Conservation (phyloP, 2,888 invertebrate genomes). For the Heteromyza rotundicornis region DNA sequence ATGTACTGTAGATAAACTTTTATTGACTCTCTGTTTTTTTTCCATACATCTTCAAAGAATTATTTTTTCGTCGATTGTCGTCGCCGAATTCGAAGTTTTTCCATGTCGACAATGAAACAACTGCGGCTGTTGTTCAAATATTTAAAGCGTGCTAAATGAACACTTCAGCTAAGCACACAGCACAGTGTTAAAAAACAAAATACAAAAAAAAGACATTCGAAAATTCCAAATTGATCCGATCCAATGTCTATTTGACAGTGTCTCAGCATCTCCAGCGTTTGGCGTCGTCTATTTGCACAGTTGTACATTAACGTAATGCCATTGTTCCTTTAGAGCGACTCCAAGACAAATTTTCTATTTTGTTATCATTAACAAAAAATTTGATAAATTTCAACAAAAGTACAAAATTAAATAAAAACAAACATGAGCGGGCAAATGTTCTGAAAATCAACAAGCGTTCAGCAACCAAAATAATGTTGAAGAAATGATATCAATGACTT, state of each 20-base stretch:
- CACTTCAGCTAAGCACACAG: slow-evolving; percentile 46
- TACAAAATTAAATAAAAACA: slow-evolving; percentile 34
- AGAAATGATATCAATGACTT: not conserved
- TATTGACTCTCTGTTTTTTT: too few relatives aligned
- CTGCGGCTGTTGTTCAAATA: slow-evolving; percentile 49
- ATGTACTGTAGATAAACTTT: too few relatives aligned
- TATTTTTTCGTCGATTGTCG: too few relatives aligned
- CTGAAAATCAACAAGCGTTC: slow-evolving; percentile 35
- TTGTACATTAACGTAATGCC: slow-evolving; percentile 33
- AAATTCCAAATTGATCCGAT: not conserved
- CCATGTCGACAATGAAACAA: slow-evolving; percentile 37
- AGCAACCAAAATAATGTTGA: slow-evolving; percentile 25
- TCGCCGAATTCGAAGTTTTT: too few relatives aligned
- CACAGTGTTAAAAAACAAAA: slow-evolving; percentile 1
- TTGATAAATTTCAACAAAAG: slow-evolving; percentile 41
- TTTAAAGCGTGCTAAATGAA: slow-evolving; percentile 50
- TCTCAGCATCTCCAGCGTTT: slow-evolving; percentile 39
- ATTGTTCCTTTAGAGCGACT: not conserved
- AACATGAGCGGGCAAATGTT: slow-evolving; percentile 42
- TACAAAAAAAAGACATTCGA: not conserved
- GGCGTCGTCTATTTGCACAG: slow-evolving; percentile 45
- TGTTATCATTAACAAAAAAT: slow-evolving; percentile 26
- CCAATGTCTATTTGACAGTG: not conserved
- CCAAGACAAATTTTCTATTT: slow-evolving; percentile 15
- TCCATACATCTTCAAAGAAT: too few relatives aligned